phyloP scores from a whole-genome alignment of 2,888 invertebrate species.

The Cryptophagus acutangulus region DNA sequence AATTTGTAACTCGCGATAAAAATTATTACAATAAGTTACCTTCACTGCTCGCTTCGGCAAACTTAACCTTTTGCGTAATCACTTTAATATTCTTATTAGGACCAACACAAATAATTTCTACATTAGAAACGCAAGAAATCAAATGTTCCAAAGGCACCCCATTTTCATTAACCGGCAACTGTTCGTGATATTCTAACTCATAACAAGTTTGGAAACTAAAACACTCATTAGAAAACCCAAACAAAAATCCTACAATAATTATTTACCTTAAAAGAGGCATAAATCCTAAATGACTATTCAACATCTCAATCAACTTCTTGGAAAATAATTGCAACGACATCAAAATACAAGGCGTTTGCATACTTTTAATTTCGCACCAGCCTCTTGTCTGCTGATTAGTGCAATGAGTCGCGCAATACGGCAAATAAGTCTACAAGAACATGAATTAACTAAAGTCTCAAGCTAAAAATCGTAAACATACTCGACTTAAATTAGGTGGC shows the following conservation, averaged over 20 bases:
- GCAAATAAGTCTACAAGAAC: constrained; percentile 42
- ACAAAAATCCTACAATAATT: constrained; percentile 7
- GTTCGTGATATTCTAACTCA: constrained; percentile 63
- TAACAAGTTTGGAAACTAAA: constrained; percentile 77
- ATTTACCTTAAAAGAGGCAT: constrained; percentile 73
- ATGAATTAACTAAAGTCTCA: not conserved
- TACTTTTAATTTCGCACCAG: constrained; percentile 65
- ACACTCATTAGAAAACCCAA: constrained; percentile 23
- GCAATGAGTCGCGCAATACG: constrained; percentile 65
- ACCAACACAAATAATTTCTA: constrained; percentile 50
- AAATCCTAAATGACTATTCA: constrained; percentile 70
- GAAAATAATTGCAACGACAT: constrained; percentile 63
- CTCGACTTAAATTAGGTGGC: constrained; percentile 44
- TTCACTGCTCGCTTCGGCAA: constrained; percentile 29
- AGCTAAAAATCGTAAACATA: constrained; percentile 24
- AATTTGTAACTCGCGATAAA: constrained; percentile 1
- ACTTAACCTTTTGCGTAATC: constrained; percentile 33
- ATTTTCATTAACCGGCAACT: constrained; percentile 56
- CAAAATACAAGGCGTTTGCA: constrained; percentile 59
- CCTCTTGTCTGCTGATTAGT: constrained; percentile 56
- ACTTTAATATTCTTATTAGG: constrained; percentile 43
- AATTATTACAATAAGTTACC: constrained; percentile 13
- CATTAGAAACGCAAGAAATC: constrained; percentile 74
- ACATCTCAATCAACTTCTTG: constrained; percentile 60
- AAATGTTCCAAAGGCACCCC: constrained; percentile 89